phyloP scores from a whole-genome alignment of 2,113 vertebrate species.

The Galemys pyrenaicus region DNA sequence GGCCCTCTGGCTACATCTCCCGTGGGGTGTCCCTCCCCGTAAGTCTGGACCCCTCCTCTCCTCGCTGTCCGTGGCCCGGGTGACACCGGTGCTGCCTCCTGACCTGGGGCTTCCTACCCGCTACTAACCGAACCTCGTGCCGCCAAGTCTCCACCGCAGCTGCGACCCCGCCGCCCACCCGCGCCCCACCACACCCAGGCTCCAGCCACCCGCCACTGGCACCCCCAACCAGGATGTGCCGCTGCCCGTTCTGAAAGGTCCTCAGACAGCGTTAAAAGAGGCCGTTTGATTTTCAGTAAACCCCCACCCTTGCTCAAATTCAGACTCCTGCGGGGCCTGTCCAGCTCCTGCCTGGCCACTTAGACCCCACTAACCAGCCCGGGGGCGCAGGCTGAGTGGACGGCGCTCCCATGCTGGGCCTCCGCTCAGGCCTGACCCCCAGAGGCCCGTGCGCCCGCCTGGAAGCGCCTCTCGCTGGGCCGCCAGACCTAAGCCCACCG shows the following conservation, averaged over 20 bases:
- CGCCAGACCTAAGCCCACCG: too few species aligned
- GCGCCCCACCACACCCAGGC: not conserved
- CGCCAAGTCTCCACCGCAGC: not conserved
- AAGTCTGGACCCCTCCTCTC: slow-evolving; percentile 29
- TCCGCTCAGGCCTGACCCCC: not conserved
- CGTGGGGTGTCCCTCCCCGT: not conserved
- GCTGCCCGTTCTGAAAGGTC: slow-evolving; percentile 21
- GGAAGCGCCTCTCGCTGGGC: too few species aligned
- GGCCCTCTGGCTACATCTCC: slow-evolving; percentile 31
- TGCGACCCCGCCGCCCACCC: not conserved
- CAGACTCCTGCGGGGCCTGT: not conserved
- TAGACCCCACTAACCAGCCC: not conserved
- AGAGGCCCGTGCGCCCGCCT: not conserved
- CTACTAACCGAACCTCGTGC: not conserved
- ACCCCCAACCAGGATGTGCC: not conserved
- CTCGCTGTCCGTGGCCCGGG: not conserved
- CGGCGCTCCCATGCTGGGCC: not conserved
- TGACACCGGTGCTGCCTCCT: not conserved
- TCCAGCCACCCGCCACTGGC: not conserved
- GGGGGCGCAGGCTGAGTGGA: not conserved
- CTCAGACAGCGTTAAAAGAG: slow-evolving; percentile 31
- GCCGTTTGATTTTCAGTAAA: not conserved
- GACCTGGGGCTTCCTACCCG: not conserved
- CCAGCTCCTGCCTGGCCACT: not conserved
- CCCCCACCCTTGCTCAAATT: not conserved